Base-by-base conservation (phyloP, 2,113 vertebrate species). In the Vanacampus margaritifer region DNA sequence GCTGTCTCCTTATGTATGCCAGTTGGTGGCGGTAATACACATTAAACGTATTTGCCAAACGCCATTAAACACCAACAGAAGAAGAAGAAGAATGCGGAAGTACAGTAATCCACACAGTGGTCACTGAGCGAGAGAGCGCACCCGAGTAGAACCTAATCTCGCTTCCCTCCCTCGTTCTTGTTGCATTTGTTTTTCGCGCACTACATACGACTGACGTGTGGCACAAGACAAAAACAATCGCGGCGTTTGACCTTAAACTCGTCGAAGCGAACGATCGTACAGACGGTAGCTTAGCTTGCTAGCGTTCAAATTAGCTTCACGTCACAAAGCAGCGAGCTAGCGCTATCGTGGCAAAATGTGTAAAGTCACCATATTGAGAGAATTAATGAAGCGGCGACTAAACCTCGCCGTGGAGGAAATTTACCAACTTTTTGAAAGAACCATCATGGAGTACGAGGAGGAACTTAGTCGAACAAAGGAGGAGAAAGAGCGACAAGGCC, bases 371-470 rank as follows among this genome's bases (percentile, higher is more conserved):
- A 60, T 60, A 6, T 19, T 60, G 35, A 60, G 58, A 37, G 58
- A 36, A 13, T 60, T 60, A 23, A 60, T 60, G 58, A 37, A 60
- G 58, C 58, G 37, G 58, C 58, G 58, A 21, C 58, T 60, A 3
- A 37, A 60, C 35, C 17, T 37, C 19, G 58, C 58, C 21, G 58
- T 60, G 58, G 58, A 60, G 16, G 58, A 60, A 60, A 60, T 60
- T 6, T 60, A 37, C 39, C 17, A 37, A 60, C 58, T 60, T 36
- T 60, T 60, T 60, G 58, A 60, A 37, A 37, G 36, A 39, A 60
- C 58, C 54, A 57, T 57, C 2, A 57, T 57, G 54, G 54, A 57
- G 54, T 57, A 57, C 54, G 54, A 57, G 54, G 54, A 57, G 28
- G 54, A 57, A 57, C 54, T 57, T 5, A 17, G 26, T 57, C 54